Evolutionary conservation across 2,888 invertebrate genomes (phyloP).

Genomic region (Callosobruchus maculatus): DNA sequence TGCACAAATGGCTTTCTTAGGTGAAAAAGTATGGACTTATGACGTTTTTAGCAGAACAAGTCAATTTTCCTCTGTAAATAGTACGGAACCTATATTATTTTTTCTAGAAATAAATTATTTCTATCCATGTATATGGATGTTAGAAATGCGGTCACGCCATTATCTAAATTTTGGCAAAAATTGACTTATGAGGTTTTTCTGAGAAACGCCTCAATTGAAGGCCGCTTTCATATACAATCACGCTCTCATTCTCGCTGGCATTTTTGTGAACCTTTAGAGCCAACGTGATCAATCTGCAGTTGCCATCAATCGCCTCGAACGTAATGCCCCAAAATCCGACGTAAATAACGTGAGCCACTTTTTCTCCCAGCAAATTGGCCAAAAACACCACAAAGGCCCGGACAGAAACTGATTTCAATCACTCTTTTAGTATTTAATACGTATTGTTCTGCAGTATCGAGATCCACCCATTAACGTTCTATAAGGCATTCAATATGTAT

Average conservation of each 20-base stretch:
- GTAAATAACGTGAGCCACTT: background rate
- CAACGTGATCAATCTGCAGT: background rate
- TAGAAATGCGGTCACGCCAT: too few relatives aligned
- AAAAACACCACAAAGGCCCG: background rate
- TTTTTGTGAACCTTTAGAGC: background rate
- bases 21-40: too few relatives aligned
- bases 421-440: background rate
- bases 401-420: background rate
- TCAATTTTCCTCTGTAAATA: too few relatives aligned
- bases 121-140: too few relatives aligned
- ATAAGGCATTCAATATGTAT: background rate
- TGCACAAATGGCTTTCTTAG: too few relatives aligned
- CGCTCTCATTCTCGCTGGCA: background rate
- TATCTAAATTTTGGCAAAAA: too few relatives aligned
- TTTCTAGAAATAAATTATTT: too few relatives aligned
- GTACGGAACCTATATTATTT: too few relatives aligned
- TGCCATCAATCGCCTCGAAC: background rate
- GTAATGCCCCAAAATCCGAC: background rate
- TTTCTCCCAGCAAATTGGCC: background rate
- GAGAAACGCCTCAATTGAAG: too few relatives aligned
- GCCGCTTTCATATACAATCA: background rate
- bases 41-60: too few relatives aligned
- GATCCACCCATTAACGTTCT: background rate
- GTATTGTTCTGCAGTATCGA: background rate
- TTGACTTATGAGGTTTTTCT: too few relatives aligned